Evolutionary conservation across 2,888 invertebrate genomes (phyloP).

Genomic region (Philopedon plagiatum): DNA sequence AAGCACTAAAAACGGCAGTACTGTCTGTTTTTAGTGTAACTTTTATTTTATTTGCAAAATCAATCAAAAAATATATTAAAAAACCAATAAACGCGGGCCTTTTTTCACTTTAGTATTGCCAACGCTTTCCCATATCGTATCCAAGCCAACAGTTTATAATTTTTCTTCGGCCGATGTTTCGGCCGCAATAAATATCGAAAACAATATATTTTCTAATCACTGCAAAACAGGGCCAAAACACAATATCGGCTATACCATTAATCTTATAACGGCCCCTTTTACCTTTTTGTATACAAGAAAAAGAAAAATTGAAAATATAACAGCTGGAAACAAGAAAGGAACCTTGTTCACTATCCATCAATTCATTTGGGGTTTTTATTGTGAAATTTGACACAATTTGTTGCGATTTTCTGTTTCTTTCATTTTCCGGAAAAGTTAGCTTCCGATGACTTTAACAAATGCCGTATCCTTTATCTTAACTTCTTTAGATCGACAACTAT

Average conservation of each 20-base stretch:
- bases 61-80: no score
- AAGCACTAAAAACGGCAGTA: no score
- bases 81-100: no score
- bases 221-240: constrained; percentile 36
- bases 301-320: constrained; percentile 48
- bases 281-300: constrained; percentile 44
- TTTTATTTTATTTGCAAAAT: no score
- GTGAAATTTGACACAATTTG: constrained; percentile 41
- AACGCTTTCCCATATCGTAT: background rate
- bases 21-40: no score
- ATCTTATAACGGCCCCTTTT: constrained; percentile 40
- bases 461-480: background rate
- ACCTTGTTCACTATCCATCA: constrained; percentile 40
- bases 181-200: constrained; percentile 34
- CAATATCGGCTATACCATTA: constrained; percentile 41
- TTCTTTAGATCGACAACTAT: no score
- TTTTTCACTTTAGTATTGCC: no score
- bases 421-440: constrained; percentile 25
- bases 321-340: constrained; percentile 43
- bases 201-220: constrained; percentile 44
- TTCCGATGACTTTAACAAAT: constrained; percentile 10
- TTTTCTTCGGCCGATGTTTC: background rate
- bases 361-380: constrained; percentile 42
- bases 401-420: constrained; percentile 18
- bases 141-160: constrained; percentile 17